phyloP scores from a whole-genome alignment of 2,888 invertebrate species.

The Volucella bombylans region DNA sequence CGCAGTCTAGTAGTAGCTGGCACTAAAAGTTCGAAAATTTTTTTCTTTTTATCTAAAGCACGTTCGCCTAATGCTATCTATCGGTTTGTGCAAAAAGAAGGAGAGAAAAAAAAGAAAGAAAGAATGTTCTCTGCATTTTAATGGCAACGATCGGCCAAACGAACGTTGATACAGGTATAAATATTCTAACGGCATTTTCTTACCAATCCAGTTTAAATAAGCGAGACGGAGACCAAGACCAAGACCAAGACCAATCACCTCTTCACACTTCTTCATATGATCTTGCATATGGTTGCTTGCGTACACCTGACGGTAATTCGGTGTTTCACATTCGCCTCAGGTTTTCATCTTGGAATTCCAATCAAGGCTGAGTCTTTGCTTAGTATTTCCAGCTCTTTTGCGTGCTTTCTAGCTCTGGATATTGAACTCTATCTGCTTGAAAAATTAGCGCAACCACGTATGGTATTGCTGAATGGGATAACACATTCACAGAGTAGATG shows the following conservation, averaged over 20 bases:
- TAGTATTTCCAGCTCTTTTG: conserved; percentile 4
- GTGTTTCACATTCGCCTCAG: conserved; percentile 7
- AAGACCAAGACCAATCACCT: not conserved
- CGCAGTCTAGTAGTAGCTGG: conserved; percentile 12
- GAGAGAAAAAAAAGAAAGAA: no score
- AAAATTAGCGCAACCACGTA: conserved; percentile 52
- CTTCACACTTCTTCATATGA: conserved; percentile 14
- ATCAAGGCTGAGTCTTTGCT: conserved; percentile 52
- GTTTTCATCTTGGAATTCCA: conserved; percentile 45
- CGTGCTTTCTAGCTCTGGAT: conserved; percentile 21
- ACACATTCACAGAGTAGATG: not conserved
- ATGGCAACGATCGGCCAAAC: conserved; percentile 11
- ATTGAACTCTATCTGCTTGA: conserved; percentile 44
- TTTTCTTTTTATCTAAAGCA: not conserved
- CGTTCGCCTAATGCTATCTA: conserved; percentile 8
- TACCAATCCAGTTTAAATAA: conserved; percentile 54
- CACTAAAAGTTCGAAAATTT: not conserved
- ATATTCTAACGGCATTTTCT: conserved; percentile 52
- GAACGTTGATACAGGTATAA: conserved; percentile 14
- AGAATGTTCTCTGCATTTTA: conserved; percentile 30
- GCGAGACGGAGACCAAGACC: not conserved
- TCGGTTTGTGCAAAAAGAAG: conserved; percentile 15
- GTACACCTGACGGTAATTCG: conserved; percentile 6
- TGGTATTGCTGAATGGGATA: conserved; percentile 33
- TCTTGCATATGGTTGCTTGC: conserved; percentile 12